A percentile compares a stretch with the other conserved stretches of the same genome.
These are phyloP conservation scores for Limnephilus rhombicus DNA, from an alignment of 2,888 invertebrate species.

Conservation along the genomic window DNA sequence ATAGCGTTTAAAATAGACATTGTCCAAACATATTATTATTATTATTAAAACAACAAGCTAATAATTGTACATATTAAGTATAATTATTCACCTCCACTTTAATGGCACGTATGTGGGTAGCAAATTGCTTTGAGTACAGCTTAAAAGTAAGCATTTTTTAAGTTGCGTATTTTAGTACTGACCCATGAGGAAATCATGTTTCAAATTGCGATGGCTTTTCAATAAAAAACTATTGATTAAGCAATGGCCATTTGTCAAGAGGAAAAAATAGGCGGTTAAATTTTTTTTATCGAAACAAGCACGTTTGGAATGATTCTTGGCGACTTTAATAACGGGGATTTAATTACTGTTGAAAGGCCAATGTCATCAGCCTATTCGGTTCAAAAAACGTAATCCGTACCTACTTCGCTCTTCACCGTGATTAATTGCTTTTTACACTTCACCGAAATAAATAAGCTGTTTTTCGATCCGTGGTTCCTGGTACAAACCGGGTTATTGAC, in stretches of 20 bases:
- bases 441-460: background rate
- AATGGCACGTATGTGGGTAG: background rate
- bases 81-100: background rate
- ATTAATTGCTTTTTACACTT: conserved; percentile 35
- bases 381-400: conserved; percentile 8
- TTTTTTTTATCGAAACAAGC: background rate
- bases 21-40: background rate
- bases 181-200: background rate
- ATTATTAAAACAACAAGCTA: background rate
- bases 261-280: background rate
- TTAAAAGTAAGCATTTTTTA: background rate
- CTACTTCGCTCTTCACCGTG: conserved; percentile 19
- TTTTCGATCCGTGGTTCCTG: conserved; percentile 32
- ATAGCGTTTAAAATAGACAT: background rate
- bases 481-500: background rate
- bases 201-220: background rate
- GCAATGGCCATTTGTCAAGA: background rate
- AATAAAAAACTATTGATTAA: background rate
- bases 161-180: background rate
- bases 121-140: background rate
- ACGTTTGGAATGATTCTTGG: background rate
- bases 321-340: conserved; percentile 33
- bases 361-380: conserved; percentile 35
- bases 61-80: background rate
- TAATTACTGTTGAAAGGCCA: conserved; percentile 23